Base-by-base conservation (phyloP, 1,140 invertebrate species). In the Bombus fervidus region DNA sequence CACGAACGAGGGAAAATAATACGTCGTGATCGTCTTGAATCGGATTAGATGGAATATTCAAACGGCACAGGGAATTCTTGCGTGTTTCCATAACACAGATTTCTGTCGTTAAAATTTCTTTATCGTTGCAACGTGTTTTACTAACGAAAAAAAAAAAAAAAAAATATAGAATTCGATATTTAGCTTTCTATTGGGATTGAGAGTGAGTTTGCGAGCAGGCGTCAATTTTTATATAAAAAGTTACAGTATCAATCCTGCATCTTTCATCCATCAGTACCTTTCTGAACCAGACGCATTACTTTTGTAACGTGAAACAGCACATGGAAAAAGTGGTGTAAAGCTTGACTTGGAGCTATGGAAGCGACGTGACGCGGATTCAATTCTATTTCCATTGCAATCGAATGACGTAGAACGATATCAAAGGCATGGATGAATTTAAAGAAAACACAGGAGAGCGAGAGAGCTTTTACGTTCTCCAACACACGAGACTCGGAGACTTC, bases 331-430 rank as follows among this genome's bases (percentile, higher is more conserved):
- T 25, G 15, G 25, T 37, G n/a, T 28, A 28, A 37, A 80, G 66
- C 15, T 28, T n/a, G 43, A 47, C 31, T 80, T 37, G 9, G 12
- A n/a, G n/a, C 41, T 25, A 69, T 68, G 64, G 43, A 22, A 53
- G 37, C 64, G 39, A 25, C 66, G 43, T 39, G 66, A 41, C 64
- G 37, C 34, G 28, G 43, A 53, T 80, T 80, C 64, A n/a, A 80
- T 80, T 80, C 64, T 37, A 66, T 71, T 80, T 69, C 31, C 43
- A 31, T 69, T 53, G 64, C 64, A 37, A 47, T 68, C 41, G 41
- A 68, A 31, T 12, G 77, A 79, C 77, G 41, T 64, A 47, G 41
- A 68, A 53, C 34, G 43, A 9, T 69, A 69, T 80, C 64, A 80
- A 69, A 68, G 64, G 34, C 25, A n/a, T 34, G 43, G 64, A 53